Percentiles rank a stretch among this genome's conserved stretches.
Conservation (phyloP, 1,140 invertebrate species). For the Dendrolimus punctatus region DNA sequence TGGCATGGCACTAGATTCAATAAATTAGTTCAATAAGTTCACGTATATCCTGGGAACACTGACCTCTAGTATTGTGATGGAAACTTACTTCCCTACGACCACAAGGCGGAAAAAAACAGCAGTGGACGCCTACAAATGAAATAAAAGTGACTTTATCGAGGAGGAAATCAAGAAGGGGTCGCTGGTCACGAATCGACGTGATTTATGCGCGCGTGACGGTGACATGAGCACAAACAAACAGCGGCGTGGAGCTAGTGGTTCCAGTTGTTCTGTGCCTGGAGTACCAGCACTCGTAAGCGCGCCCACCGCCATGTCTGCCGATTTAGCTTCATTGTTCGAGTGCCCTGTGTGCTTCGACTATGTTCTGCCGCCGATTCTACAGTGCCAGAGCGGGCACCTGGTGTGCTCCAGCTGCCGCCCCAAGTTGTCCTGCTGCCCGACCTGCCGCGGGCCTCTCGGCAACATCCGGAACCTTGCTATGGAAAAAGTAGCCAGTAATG, state of each 20-base stretch:
- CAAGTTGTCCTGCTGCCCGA: conserved; percentile 97
- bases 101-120: conserved; percentile 51
- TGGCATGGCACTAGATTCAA: conserved; percentile 1
- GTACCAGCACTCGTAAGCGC: conserved; percentile 63
- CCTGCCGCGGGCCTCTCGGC: conserved; percentile 95
- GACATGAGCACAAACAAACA: conserved; percentile 69
- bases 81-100: conserved; percentile 42
- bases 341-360: conserved; percentile 99
- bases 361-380: conserved; percentile 95
- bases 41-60: conserved; percentile 21
- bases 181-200: conserved; percentile 41
- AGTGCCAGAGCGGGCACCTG: conserved; percentile 90
- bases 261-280: conserved; percentile 64
- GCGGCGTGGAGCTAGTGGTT: conserved; percentile 64
- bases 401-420: conserved; percentile 96
- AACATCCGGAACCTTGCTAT: conserved; percentile 98
- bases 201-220: conserved; percentile 58
- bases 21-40: background rate
- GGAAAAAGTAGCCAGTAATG: conserved; percentile 98
- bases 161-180: conserved; percentile 16
- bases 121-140: conserved; percentile 62
- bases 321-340: conserved; percentile 96
- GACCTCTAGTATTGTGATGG: conserved; percentile 52
- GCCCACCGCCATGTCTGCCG: conserved; percentile 80
- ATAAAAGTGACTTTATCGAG: conserved; percentile 14